Base-by-base conservation (phyloP, 2,113 vertebrate genomes). In the Peromyscus leucopus region DNA sequence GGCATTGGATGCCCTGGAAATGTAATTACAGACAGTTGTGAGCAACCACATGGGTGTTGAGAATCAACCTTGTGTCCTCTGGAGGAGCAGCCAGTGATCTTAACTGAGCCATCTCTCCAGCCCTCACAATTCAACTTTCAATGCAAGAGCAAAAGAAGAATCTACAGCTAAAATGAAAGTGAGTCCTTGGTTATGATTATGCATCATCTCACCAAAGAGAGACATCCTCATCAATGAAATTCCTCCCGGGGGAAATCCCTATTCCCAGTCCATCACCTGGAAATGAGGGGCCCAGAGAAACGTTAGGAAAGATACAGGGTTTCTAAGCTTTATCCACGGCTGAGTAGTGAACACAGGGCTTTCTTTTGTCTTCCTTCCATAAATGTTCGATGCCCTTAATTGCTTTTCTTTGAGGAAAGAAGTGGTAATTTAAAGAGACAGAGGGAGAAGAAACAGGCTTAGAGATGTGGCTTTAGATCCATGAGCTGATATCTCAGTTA, bases 371-470 rank as follows among this genome's bases (percentile, higher is more conserved):
- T 61, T 79, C 79, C 59, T 46, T 28, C 13, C 67, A 36, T 80
- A 48, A 86, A 91, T 12, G 26, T 80, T 87, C 65, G 78, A 83
- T 57, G 36, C 2, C 42, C 31, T 74, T 63, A 84, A 67, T 71
- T 83, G 46, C 36, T 94, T 94, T 72, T 86, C 67, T 82, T 51
- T 96, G 90, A 93, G 75, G 39, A 91, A 72, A 95, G 31, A 83
- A 22, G 31, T 28, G 12, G 11, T 79, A 24, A 61, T 69, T 76
- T 87, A 93, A 95, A 74, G 84, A 57, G 22, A 93, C 17, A 88
- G 22, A 63, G 63, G 31, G 59, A 85, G 33, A 39, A 92, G 82
- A 82, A 26, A 16, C 26, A 76, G 48, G 24, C 71, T 46, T 61
- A 46, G 39, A 72, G 17, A 13, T 2, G 31, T 69, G 26, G 59